Evolutionary conservation across 1,140 invertebrate genomes (phyloP), one percentile per base, ranked within the genome.

Genomic region (Eciton burchellii): DNA sequence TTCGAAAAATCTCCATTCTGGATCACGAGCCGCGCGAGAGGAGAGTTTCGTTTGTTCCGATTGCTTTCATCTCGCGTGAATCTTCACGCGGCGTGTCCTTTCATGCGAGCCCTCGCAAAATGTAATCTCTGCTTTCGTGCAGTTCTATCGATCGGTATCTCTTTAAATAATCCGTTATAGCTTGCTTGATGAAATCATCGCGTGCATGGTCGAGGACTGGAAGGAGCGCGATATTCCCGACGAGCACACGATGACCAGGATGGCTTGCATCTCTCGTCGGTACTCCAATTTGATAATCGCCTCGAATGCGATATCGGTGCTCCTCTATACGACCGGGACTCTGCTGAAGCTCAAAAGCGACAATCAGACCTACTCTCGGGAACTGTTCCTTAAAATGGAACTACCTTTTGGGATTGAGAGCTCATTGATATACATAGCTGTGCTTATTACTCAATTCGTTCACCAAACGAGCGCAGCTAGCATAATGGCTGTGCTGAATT

Each of bases 311-410:
- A 6, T 29, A 0, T 43, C 54, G 0, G 41, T 56, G 1, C 6
- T 14, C 0, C 9, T 45, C 19, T 83, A 85, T 3, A 24, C 26
- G 2, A 6, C 4, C 8, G 43, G 57, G 0, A 35, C 49, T 12
- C 1, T 87, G 41, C 12, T 56, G n/a, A 43, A 11, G 1, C 12
- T 29, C 12, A 56, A 24, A 43, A 57, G 12, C 12, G 66, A 12
- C 12, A 79, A 79, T 57, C 74, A 9, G 16, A 59, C 52, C 21
- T 16, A 70, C 1, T 6, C 21, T 12, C 52, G 63, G 35, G 49
- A 87, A 21, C 68, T 79, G 3, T 49, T n/a, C 35, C 79, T 87
- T 0, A 83, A 84, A 41, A 84, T 87, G 82, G 70, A 87, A 3
- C 35, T 86, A 9, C 82, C 86, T 1, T 87, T 86, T 12, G 26